Conservation (phyloP, 2,797 vertebrate genomes). For the Manis javanica region DNA sequence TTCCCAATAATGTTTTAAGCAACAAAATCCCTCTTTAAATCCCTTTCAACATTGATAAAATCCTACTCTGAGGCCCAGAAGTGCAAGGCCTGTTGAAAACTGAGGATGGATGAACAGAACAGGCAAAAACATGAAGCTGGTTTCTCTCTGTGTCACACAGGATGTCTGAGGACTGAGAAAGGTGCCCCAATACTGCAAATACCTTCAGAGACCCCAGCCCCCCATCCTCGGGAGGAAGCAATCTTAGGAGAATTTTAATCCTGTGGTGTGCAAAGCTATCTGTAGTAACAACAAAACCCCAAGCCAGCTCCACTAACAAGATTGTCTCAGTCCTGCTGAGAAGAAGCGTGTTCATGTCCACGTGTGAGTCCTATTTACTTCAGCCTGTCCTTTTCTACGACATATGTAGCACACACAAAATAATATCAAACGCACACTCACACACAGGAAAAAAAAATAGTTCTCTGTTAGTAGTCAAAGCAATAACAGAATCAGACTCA, state of each 20-base stretch:
- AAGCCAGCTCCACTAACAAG: neutral
- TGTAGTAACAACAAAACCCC: neutral
- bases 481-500: neutral
- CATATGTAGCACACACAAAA: neutral
- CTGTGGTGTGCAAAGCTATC: neutral
- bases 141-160: neutral
- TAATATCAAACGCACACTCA: neutral
- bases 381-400: neutral
- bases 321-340: neutral
- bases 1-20: neutral
- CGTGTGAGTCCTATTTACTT: too few relatives aligned
- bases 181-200: accelerated
- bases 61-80: neutral
- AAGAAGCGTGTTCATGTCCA: neutral
- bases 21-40: neutral
- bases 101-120: neutral
- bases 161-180: neutral
- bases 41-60: neutral
- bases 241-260: neutral
- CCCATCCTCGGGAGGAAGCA: neutral
- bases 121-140: neutral
- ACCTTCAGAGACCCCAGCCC: accelerated
- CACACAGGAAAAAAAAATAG: neutral
- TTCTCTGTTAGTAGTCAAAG: neutral
- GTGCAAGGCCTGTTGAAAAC: neutral